These are phyloP conservation scores for Lates calcarifer DNA, from an alignment of 2,113 vertebrate genomes.

Conservation along the genomic window DNA sequence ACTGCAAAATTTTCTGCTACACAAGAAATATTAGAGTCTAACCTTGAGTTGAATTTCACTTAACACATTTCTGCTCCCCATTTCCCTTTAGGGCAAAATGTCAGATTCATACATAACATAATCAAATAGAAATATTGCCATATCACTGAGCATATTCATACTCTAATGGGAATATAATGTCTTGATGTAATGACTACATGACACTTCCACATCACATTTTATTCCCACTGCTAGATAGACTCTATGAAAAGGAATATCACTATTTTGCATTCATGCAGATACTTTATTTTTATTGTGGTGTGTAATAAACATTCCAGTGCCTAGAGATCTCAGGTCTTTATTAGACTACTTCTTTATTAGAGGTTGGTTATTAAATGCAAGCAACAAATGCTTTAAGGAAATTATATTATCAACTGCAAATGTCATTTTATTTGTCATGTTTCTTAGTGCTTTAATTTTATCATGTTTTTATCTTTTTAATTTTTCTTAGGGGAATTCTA, in stretches of 20 bases:
- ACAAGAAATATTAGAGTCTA: background rate
- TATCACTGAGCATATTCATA: background rate
- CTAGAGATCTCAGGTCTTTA: background rate
- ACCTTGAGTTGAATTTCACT: background rate
- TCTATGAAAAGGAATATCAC: background rate
- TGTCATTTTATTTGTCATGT: background rate
- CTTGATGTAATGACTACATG: background rate
- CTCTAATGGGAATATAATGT: background rate
- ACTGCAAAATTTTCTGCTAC: background rate
- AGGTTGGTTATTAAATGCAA: background rate
- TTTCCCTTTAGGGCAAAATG: background rate
- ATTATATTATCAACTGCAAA: background rate
- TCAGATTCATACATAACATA: background rate
- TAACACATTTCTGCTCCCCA: background rate
- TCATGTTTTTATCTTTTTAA: background rate
- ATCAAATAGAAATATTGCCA: background rate
- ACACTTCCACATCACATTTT: background rate
- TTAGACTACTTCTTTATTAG: background rate
- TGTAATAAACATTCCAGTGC: background rate
- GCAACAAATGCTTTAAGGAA: background rate
- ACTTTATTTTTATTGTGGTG: background rate
- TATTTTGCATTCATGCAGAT: background rate
- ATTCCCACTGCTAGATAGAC: background rate
- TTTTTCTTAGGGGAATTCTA: constrained; percentile 82
- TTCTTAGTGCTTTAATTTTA: background rate